Evolutionary conservation across 2,797 vertebrate species (phyloP).

Genomic region (Gymnoscopelus microlampas): DNA sequence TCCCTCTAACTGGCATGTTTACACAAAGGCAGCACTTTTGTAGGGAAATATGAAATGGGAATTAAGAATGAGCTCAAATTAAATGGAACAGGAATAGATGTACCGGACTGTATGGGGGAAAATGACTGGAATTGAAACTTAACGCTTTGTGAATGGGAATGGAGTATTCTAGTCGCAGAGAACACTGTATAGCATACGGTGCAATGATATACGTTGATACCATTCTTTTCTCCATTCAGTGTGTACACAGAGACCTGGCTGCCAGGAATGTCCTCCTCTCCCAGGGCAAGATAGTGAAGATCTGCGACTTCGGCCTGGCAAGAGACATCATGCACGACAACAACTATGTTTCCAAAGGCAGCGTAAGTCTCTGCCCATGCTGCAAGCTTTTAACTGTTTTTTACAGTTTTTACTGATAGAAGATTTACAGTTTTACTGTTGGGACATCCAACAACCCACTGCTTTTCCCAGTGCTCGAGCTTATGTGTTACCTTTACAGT

Average conservation of each 20-base stretch:
- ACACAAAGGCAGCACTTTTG: conserved; percentile 58
- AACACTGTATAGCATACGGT: conserved; percentile 12
- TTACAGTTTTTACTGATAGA: no score
- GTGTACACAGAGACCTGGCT: conserved; percentile 96
- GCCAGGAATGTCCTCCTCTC: conserved; percentile 97
- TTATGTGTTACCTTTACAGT: no score
- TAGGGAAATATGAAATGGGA: conserved; percentile 56
- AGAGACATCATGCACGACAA: conserved; percentile 99
- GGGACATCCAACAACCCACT: no score
- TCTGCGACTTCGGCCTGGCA: conserved; percentile 98
- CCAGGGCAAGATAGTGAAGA: conserved; percentile 98
- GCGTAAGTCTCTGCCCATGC: conserved; percentile 82
- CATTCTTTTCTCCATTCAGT: conserved; percentile 75
- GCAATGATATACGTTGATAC: background rate
- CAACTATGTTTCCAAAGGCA: conserved; percentile 99
- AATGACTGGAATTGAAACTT: conserved; percentile 7
- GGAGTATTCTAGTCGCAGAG: background rate
- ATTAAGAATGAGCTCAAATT: conserved; percentile 56
- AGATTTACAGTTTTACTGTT: no score
- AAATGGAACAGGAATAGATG: conserved; percentile 56
- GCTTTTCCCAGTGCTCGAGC: no score
- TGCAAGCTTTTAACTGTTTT: background rate
- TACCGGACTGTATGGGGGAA: conserved; percentile 23
- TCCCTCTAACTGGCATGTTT: conserved; percentile 67
- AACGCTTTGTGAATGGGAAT: background rate